Evolutionary conservation across 1,140 invertebrate genomes (phyloP).

Genomic region (Chironomus striatipennis): DNA sequence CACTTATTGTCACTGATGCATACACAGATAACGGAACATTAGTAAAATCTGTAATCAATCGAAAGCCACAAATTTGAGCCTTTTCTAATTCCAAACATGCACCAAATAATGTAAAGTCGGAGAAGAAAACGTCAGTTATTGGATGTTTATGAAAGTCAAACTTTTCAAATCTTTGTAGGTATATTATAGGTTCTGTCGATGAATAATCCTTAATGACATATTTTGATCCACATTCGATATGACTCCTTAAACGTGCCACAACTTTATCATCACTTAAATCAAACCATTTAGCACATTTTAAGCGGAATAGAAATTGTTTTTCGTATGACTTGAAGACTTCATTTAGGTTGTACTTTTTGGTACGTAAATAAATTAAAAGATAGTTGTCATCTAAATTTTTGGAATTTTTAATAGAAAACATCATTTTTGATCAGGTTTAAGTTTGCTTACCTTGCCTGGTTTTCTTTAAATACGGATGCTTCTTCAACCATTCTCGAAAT

Average conservation of each 20-base stretch:
- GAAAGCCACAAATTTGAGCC: not conserved
- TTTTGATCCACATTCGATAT: not conserved
- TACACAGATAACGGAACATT: not conserved
- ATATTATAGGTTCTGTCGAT: not conserved
- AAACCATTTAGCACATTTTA: not conserved
- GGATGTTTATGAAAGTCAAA: not conserved
- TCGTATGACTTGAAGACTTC: not conserved
- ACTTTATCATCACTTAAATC: not conserved
- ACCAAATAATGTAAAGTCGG: not conserved
- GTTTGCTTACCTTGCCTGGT: not conserved
- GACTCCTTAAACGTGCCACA: not conserved
- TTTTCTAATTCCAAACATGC: not conserved
- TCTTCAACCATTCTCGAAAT: not conserved
- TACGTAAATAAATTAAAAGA: not conserved
- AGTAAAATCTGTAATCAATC: not conserved
- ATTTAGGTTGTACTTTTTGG: not conserved
- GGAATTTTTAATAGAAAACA: not conserved
- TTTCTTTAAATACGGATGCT: not conserved
- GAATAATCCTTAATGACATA: not conserved
- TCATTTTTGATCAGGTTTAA: too few relatives aligned
- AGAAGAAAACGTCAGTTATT: not conserved
- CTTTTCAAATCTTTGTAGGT: not conserved
- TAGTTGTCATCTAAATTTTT: not conserved
- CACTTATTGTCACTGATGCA: not conserved
- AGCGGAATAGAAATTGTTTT: not conserved